These are phyloP conservation scores for Xiphias gladius DNA, from an alignment of 2,113 vertebrate species.

Conservation along the genomic window DNA sequence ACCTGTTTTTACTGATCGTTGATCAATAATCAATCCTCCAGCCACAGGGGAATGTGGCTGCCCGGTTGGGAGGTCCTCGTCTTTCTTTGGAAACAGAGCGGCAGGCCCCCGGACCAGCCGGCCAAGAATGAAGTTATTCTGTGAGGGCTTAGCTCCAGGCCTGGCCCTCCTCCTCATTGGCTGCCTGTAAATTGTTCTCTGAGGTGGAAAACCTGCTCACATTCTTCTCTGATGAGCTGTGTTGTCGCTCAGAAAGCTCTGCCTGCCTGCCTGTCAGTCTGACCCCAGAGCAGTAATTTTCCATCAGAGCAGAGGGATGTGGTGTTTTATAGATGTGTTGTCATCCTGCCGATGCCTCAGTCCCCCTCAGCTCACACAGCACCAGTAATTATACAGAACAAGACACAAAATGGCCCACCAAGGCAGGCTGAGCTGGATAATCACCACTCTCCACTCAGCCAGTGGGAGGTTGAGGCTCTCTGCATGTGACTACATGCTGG, in stretches of 20 bases:
- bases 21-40: not conserved
- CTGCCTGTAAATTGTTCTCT: constrained; percentile 64
- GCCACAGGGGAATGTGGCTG: not conserved
- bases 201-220: constrained; percentile 78
- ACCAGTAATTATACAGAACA: constrained; percentile 41
- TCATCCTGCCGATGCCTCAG: not conserved
- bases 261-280: constrained; percentile 23
- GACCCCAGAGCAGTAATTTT: constrained; percentile 60
- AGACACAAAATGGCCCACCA: constrained; percentile 8
- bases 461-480: not conserved
- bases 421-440: constrained; percentile 4
- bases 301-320: constrained; percentile 41
- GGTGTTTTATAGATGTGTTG: constrained; percentile 36
- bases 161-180: constrained; percentile 60
- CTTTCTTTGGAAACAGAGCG: constrained; percentile 37
- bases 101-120: constrained; percentile 25
- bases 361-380: constrained; percentile 4
- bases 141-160: constrained; percentile 64
- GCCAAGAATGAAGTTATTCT: constrained; percentile 69
- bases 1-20: constrained; percentile 4
- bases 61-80: constrained; percentile 20
- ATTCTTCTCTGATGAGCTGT: constrained; percentile 74
- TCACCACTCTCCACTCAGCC: not conserved
- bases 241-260: constrained; percentile 53
- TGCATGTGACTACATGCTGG: not conserved